These are phyloP conservation scores for Drosophila mayaguana DNA, from an alignment of 2,888 invertebrate genomes.

Conservation along the genomic window DNA sequence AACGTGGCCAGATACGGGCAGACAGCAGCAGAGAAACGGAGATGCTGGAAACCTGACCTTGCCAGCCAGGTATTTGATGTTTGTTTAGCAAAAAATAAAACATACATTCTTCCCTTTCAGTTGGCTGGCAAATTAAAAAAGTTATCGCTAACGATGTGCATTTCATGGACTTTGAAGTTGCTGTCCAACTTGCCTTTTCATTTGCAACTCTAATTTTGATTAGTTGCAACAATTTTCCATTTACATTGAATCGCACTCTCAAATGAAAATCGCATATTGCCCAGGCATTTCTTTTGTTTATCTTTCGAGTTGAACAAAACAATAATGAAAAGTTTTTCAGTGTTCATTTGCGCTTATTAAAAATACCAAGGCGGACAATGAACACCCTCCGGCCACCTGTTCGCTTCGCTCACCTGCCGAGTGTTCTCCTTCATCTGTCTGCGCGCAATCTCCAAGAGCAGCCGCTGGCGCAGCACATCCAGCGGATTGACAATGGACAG, in stretches of 20 bases:
- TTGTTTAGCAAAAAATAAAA: conserved; percentile 11
- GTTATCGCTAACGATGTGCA: conserved; percentile 29
- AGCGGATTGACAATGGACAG: conserved; percentile 94
- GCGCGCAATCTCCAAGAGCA: conserved; percentile 92
- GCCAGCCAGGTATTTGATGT: background rate
- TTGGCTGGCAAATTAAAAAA: conserved; percentile 49
- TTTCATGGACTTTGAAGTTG: conserved; percentile 14
- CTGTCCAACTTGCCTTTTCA: conserved; percentile 54
- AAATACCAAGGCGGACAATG: conserved; percentile 59
- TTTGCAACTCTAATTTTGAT: conserved; percentile 69
- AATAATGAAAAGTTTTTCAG: conserved; percentile 56
- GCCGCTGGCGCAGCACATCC: conserved; percentile 93
- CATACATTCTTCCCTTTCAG: conserved; percentile 23
- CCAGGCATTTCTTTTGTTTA: conserved; percentile 54
- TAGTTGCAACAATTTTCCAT: conserved; percentile 44
- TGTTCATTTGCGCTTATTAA: conserved; percentile 67
- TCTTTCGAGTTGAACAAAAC: conserved; percentile 37
- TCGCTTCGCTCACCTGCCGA: conserved; percentile 86
- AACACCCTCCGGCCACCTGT: background rate
- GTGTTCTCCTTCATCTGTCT: conserved; percentile 92
- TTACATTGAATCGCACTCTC: conserved; percentile 46
- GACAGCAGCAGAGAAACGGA: background rate
- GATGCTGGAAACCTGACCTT: conserved; percentile 30
- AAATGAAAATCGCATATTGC: conserved; percentile 10
- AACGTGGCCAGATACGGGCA: conserved; percentile 22